Conservation (phyloP, 2,113 vertebrate genomes). For the Hemiprocne comata region DNA sequence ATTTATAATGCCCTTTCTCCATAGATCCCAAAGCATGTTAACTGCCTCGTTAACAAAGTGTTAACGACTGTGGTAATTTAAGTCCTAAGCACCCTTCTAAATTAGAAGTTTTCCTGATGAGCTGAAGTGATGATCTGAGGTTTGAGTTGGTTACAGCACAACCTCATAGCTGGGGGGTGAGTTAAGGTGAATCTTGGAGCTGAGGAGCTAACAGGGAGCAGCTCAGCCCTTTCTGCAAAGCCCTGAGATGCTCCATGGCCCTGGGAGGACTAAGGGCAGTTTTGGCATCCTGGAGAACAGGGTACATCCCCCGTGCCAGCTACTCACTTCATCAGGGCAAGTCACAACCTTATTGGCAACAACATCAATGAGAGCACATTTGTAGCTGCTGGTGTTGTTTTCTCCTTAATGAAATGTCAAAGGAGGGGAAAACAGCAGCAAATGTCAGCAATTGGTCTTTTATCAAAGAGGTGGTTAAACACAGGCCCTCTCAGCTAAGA, state of each 20-base stretch:
- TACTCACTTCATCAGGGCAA: not conserved
- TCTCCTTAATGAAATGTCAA: slow-evolving; percentile 1
- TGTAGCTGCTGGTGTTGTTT: not conserved
- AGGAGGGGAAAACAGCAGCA: not conserved
- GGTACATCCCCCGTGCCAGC: not conserved
- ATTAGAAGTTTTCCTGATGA: not conserved
- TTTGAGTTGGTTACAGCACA: not conserved
- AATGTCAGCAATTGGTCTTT: not conserved
- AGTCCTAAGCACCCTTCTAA: not conserved
- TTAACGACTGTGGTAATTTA: not conserved
- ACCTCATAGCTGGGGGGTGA: not conserved
- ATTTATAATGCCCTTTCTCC: not conserved
- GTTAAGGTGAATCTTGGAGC: not conserved
- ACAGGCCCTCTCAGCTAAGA: not conserved
- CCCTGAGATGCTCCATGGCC: not conserved
- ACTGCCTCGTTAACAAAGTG: not conserved
- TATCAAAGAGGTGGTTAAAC: not conserved
- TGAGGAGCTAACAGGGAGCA: not conserved
- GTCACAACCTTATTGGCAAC: not conserved
- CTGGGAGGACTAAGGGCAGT: not conserved
- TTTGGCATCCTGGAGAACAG: not conserved
- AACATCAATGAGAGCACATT: not conserved
- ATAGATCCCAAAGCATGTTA: not conserved
- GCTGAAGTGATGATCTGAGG: fast-evolving
- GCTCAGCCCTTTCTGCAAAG: not conserved